A percentile compares a stretch with the other conserved stretches of the same genome.
These are phyloP conservation scores for Drosophila eohydei DNA, from an alignment of 2,888 invertebrate species.

Conservation along the genomic window DNA sequence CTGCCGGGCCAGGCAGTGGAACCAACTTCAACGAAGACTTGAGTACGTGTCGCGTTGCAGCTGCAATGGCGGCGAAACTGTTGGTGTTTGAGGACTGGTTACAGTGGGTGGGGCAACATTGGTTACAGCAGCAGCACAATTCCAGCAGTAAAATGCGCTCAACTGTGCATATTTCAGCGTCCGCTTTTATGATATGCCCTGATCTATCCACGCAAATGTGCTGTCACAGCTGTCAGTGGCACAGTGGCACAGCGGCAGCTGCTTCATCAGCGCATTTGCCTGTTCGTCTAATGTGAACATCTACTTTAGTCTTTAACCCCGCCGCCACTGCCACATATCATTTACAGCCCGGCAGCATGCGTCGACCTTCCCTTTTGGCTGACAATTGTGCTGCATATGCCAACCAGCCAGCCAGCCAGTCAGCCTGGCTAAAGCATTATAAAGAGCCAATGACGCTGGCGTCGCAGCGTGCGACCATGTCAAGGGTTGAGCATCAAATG, in stretches of 20 bases:
- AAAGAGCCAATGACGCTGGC: constrained; percentile 40
- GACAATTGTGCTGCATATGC: constrained; percentile 31
- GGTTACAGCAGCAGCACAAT: constrained; percentile 26
- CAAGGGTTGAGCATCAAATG: constrained; percentile 53
- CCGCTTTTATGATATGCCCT: constrained; percentile 21
- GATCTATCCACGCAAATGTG: constrained; percentile 50
- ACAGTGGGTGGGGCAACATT: neutral
- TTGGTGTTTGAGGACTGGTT: neutral
- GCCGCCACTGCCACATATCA: constrained; percentile 42
- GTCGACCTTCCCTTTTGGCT: constrained; percentile 12
- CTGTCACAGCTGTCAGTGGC: constrained; percentile 53
- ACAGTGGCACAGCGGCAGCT: constrained; percentile 41
- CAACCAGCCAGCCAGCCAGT: neutral
- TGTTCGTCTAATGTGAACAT: constrained; percentile 39
- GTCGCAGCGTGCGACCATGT: constrained; percentile 60
- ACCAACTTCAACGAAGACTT: constrained; percentile 60
- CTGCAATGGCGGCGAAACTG: constrained; percentile 31
- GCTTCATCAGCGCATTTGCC: constrained; percentile 47
- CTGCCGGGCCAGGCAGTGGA: constrained; percentile 45
- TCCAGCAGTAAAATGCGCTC: constrained; percentile 39
- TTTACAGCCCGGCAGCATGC: constrained; percentile 32
- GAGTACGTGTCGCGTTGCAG: constrained; percentile 58
- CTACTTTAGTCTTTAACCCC: constrained; percentile 38
- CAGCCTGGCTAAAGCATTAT: constrained; percentile 37
- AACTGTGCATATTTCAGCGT: constrained; percentile 21